Base-by-base conservation (phyloP, 2,797 vertebrate genomes). In the Oceanodroma leucorhoa region DNA sequence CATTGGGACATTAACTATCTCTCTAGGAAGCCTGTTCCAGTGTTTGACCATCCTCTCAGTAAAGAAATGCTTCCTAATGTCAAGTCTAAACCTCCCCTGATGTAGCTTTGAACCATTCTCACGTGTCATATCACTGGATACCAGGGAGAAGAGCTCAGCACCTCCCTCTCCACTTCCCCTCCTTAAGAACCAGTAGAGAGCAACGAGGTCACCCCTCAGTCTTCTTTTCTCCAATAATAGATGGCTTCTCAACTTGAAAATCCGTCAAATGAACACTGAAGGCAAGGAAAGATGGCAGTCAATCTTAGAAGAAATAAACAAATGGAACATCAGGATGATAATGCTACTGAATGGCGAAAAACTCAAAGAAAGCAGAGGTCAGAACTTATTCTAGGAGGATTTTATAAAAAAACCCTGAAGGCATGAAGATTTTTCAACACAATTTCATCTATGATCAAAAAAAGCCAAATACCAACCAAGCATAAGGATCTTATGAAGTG, bases 91-190 rank as follows among this genome's bases (percentile, higher is more conserved):
- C 17, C 6, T 66, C 1, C 10, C 7, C 5, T n/a, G 10, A 8
- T 0, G 2, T 14, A 46, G 20, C 27, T 90, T 71, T 79, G 30
- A 82, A 34, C 8, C 2, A 38, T 40, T 51, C 34, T 7, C 30
- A 60, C 0, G 0, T 3, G 2, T 38, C 27, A 43, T 60, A 3
- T 3, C n/a, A 55, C 10, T 20, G 32, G n/a, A 58, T 27, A 45
- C 5, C 10, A 32, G 1, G 5, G 13, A 38, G 21, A 76, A 91
- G 36, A 50, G 32, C 4, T 71, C 57, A 78, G 22, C 20, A 73
- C 5, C 23, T 66, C 26, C 11, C 23, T 41, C 34, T 70, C 18
- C 32, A 20, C 5, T 20, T 83, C 27, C 32, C 10, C 22, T 53
- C 7, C 19, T 41, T 48, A 58, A 4, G 18, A 78, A 75, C 7